Evolutionary conservation across 2,888 invertebrate genomes (phyloP), one percentile per base, ranked within the genome.

Genomic region (Sipha maydis): DNA sequence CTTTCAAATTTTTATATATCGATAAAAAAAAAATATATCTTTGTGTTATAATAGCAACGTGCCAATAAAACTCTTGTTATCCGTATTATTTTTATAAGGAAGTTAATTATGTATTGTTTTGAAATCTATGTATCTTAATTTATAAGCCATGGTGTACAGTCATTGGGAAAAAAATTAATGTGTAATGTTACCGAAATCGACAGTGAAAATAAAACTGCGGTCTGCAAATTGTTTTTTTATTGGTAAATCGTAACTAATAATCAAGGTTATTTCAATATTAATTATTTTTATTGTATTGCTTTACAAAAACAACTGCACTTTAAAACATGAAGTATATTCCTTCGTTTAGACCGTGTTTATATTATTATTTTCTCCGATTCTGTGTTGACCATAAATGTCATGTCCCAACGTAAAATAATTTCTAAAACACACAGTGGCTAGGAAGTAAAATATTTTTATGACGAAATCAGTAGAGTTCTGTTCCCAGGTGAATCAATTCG

Each of bases 1-100:
- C 41, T 54, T 71, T 71, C 56, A 31, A 25, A 48, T 69, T 61
- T 61, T 61, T 61, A 7, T 61, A 7, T 54, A 48, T 34, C 4
- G 28, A 48, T 67, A 78, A 21, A 41, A 61, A 84, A 54, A 83
- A 73, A 83, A 69, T 28, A 69, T 28, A 82, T 21, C 54, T 31
- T 31, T 14, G 28, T 31, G 38, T 76, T 34, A 73, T 73, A 54
- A 83, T 38, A 38, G 21, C 21, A 25, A 61, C 56, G 54, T 56
- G 21, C 21, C 17, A 11, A 19, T 7, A 61, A 0, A 61, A 61
- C 61, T 61, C 61, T 21, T 61, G 17, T 56, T 56, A 56, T 4
- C 4, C 56, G 56, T 61, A 61, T 61, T 61, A 61, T 61, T 61
- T 25, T 7, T 25, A 61, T 25, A 25, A 61, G 61, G 61, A 61